Evolutionary conservation across 2,113 vertebrate species (phyloP), one percentile per base, ranked within the genome.

Genomic region (Aphelocoma coerulescens): DNA sequence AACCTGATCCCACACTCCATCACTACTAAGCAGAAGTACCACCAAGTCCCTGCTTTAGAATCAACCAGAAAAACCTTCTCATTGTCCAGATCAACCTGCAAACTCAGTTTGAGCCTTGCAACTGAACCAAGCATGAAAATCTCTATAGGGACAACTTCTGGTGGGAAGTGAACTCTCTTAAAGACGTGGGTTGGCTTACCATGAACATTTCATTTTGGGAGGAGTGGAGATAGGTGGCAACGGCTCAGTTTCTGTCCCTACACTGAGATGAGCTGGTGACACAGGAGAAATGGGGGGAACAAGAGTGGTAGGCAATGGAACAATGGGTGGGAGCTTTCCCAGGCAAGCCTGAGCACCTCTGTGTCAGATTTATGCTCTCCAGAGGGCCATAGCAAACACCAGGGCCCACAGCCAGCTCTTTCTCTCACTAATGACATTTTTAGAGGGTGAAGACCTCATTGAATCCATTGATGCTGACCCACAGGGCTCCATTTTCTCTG

Each of bases 341-440:
- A 87, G 28, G 91, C n/a, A 59, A 91, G 46, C 44, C 37, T 43
- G 59, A 89, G 48, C 24, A 82, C 17, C 55, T 91, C 49, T 92
- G 59, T 33, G 8, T 73, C 59, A 95, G 57, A 91, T 12, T 67
- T 87, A 43, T 93, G 71, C 76, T 71, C 83, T 27, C 57, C 78
- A 43, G 85, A 76, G 90, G 95, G 58, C 41, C 82, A 26, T 51
- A 43, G 46, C n/a, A 30, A 95, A n/a, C 13, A 30, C 37, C 81
- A 80, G 63, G 39, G 32, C 75, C 44, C 78, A 54, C 54, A 52
- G 88, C 27, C 88, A 88, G 62, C 59, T 96, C 96, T 95, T 91
- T 91, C 55, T 96, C 75, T 92, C 19, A 67, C 66, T 97, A 96
- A 94, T 95, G 91, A 97, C 84, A 95, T 84, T 96, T 97, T 95